These are phyloP conservation scores for Tamandua tetradactyla DNA, from an alignment of 2,797 vertebrate species.

Conservation along the genomic window DNA sequence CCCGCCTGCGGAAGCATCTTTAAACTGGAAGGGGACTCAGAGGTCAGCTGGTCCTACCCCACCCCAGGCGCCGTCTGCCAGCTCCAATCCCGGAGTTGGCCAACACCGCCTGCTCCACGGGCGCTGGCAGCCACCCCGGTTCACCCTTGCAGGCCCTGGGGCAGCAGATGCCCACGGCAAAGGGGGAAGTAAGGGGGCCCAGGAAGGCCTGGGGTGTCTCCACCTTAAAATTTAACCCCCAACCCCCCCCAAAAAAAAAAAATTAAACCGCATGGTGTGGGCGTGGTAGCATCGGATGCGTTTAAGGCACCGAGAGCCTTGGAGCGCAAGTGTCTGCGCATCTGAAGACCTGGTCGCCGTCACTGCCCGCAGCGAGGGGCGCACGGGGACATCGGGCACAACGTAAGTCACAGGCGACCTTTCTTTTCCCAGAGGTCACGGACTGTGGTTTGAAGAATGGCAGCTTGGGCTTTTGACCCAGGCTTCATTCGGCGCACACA, in stretches of 20 bases:
- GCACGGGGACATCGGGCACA: neutral
- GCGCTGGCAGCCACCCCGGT: conserved; percentile 43
- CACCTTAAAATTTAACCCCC: too few relatives aligned
- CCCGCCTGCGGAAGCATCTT: neutral
- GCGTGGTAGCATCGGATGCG: neutral
- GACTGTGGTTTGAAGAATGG: neutral
- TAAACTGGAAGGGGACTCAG: conserved; percentile 57
- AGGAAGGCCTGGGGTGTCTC: too few relatives aligned
- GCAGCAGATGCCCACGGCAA: conserved; percentile 54
- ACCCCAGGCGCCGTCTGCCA: conserved; percentile 43
- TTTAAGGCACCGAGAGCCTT: neutral
- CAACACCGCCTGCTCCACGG: conserved; percentile 53
- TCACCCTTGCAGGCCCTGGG: conserved; percentile 38
- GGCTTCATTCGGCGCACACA: neutral
- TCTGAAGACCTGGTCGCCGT: neutral
- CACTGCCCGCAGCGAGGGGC: neutral
- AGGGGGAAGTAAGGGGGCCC: too few relatives aligned
- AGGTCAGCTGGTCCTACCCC: conserved; percentile 56
- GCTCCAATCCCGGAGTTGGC: neutral
- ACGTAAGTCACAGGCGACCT: neutral
- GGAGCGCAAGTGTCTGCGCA: neutral
- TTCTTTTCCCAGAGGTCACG: neutral
- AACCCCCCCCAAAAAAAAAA: too few relatives aligned
- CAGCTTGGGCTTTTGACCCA: neutral
- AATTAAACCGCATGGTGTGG: neutral